Base-by-base conservation (phyloP, 2,797 vertebrate genomes). In the Chromis chromis region DNA sequence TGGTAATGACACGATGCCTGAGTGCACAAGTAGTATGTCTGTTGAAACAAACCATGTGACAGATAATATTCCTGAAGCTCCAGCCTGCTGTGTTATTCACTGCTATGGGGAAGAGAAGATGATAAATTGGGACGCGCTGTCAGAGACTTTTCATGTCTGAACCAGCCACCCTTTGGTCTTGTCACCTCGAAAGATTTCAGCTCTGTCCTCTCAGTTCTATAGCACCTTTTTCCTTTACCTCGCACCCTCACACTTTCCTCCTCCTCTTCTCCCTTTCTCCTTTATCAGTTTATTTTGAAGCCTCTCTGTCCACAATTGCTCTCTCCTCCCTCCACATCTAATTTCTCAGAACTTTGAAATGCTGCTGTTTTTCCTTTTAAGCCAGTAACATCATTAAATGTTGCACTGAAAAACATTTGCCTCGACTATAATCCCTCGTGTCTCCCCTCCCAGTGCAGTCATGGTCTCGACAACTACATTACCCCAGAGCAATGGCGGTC, bases 401-500 rank as follows among this genome's bases (percentile, higher is more conserved):
- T 42, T 59, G 16, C 33, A 17, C 60, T 49, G 14, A 39, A 54
- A 68, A 63, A 48, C 77, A 55, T 76, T 78, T 70, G 78, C 54
- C 24, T 69, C 22, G 1, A 48, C 14, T n/a, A 55, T 44, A 66
- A 52, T n/a, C 5, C 52, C 19, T 70, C 39, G 46, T 22, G 28
- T 78, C 69, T 79, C 56, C 55, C 69, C 33, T 27, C 46, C 14
- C 78, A 90, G 91, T 81, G 81, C 78, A 46, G 44, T 62, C 84
- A 79, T 24, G 63, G 36, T 25, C 69, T 61, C 28, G 86, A 91
- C 70, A 94, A 90, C 88, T 94, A 92, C 88, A 88, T 93, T 27
- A 92, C 88, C 60, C 88, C 90, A 5, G 91, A 93, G 75, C 91
- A 92, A 84, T 93, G 90, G 90, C 31, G 70, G n/a, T 83, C 78